These are phyloP conservation scores for Alfaro cultratus DNA, from an alignment of 2,797 vertebrate genomes.

Conservation along the genomic window DNA sequence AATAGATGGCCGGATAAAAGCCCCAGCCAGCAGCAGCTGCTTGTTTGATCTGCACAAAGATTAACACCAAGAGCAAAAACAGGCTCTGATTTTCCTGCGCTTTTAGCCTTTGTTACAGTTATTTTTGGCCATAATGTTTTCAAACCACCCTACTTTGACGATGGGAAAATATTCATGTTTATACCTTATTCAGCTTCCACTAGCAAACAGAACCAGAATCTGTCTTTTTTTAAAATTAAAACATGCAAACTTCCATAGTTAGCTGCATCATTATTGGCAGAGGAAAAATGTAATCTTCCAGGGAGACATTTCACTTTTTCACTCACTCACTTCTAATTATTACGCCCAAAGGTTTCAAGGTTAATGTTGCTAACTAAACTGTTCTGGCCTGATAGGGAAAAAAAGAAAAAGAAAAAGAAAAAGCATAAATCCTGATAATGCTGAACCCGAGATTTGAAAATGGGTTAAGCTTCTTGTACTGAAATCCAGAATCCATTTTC, in stretches of 20 bases:
- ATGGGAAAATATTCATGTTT: background rate
- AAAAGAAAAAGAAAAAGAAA: background rate
- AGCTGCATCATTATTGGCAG: background rate
- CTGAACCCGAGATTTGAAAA: background rate
- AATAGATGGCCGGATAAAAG: slow-evolving; percentile 70
- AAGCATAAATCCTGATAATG: background rate
- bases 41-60: slow-evolving; percentile 55
- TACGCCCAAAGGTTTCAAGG: background rate
- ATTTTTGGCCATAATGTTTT: background rate
- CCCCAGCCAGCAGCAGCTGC: slow-evolving; percentile 48
- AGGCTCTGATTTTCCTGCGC: slow-evolving; percentile 10
- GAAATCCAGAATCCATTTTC: background rate
- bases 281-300: background rate
- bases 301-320: background rate
- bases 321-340: background rate
- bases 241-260: background rate
- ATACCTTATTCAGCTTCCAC: background rate
- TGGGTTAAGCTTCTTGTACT: background rate
- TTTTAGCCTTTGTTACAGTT: background rate
- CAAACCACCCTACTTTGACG: background rate
- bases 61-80: background rate
- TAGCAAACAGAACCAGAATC: background rate
- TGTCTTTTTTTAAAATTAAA: background rate
- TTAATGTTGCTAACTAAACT: background rate
- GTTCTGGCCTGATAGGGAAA: background rate